phyloP scores from a whole-genome alignment of 2,888 invertebrate genomes.

The Acanthococcus lagerstroemiae region DNA sequence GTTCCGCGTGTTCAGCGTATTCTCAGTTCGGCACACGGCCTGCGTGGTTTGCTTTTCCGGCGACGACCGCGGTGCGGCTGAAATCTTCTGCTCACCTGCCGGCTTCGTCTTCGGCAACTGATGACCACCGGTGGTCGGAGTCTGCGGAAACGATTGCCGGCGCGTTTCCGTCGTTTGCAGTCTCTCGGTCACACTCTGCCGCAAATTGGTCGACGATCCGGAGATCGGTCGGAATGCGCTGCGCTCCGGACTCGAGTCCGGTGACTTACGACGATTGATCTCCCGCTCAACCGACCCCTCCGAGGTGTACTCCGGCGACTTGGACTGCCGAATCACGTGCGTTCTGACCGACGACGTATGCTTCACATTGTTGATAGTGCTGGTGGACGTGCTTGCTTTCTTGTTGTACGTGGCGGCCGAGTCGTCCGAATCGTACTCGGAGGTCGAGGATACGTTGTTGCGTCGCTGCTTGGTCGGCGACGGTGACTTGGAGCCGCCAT shows the following conservation, averaged over 20 bases:
- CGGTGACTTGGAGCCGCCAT: neutral
- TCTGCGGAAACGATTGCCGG: neutral
- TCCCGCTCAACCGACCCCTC: conserved; percentile 40
- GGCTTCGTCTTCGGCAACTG: neutral
- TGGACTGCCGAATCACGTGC: conserved; percentile 14
- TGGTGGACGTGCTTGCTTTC: neutral
- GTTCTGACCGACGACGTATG: neutral
- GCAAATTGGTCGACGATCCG: too few species aligned
- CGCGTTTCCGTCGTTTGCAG: neutral
- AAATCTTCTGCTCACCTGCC: neutral
- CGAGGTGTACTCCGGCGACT: conserved; percentile 40
- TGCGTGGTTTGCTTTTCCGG: too few species aligned
- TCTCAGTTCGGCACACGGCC: too few species aligned
- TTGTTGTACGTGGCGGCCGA: conserved; percentile 37
- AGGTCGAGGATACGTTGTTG: neutral
- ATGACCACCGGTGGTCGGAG: neutral
- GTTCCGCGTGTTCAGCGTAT: too few species aligned
- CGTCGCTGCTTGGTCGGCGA: neutral
- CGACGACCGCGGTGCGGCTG: neutral
- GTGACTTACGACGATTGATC: conserved; percentile 32
- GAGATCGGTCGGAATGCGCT: conserved; percentile 39
- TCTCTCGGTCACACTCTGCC: too few species aligned
- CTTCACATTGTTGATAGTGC: neutral
- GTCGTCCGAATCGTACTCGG: conserved; percentile 35
- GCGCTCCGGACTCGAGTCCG: conserved; percentile 38